Conservation (phyloP, 2,113 vertebrate species). For the Dasyurus viverrinus region DNA sequence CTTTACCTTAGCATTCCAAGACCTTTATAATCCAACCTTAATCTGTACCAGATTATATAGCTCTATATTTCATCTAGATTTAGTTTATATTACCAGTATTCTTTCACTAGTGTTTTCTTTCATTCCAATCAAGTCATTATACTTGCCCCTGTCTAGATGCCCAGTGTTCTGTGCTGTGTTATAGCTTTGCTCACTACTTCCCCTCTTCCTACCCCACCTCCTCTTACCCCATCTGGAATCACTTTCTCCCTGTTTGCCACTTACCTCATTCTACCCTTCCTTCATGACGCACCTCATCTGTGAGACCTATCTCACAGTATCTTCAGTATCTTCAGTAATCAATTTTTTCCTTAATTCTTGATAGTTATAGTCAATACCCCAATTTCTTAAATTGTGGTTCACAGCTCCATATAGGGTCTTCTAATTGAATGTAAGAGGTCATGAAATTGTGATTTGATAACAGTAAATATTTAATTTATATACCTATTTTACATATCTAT, state of each 20-base stretch:
- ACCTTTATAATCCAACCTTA: background rate
- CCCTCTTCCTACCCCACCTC: background rate
- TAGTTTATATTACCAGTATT: background rate
- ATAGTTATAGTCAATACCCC: no score
- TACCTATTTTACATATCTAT: no score
- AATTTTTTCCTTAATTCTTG: background rate
- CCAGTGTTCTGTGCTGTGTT: background rate
- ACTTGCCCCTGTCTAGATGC: background rate
- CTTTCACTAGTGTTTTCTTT: background rate
- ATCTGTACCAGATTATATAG: background rate
- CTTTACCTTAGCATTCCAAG: background rate
- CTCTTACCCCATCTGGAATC: background rate
- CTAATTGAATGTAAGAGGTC: no score
- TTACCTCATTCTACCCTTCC: background rate
- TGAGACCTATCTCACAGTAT: background rate
- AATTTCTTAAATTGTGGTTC: no score
- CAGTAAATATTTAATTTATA: no score
- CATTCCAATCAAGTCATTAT: background rate
- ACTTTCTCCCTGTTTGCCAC: background rate
- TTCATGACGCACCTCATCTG: background rate
- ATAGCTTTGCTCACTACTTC: background rate
- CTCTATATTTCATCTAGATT: background rate
- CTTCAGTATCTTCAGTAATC: background rate
- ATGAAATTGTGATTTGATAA: no score
- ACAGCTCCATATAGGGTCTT: no score